These are phyloP conservation scores for Clytia hemisphaerica DNA, from an alignment of 30 jellyfish, hydroid and myxozoan species.

Conservation along the genomic window DNA sequence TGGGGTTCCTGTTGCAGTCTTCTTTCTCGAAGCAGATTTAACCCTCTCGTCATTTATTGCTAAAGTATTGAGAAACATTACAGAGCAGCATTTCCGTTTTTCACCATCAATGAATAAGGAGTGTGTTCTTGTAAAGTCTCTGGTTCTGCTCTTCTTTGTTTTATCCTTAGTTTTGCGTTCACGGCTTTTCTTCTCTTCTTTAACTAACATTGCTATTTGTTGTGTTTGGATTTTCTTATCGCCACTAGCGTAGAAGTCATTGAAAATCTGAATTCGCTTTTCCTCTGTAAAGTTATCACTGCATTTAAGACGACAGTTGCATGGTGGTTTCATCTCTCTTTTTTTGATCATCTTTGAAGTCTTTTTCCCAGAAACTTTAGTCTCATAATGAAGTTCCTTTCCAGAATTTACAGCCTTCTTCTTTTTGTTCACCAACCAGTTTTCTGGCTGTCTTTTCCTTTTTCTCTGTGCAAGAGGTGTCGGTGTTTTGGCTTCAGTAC, in stretches of 20 bases:
- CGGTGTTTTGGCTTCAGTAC: slow-evolving; percentile 6
- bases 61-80: not conserved
- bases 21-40: not conserved
- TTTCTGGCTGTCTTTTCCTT: slow-evolving; percentile 9
- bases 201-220: not conserved
- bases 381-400: not conserved
- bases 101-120: slow-evolving; percentile 6
- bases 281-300: not conserved
- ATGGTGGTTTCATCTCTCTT: not conserved
- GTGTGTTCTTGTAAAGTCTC: not conserved
- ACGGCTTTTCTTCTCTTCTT: not conserved
- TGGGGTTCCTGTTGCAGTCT: slow-evolving; percentile 7
- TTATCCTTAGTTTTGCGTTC: not conserved
- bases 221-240: not conserved
- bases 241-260: not conserved
- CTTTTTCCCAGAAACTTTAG: not conserved
- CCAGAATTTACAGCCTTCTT: slow-evolving; percentile 4
- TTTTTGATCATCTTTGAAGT: not conserved
- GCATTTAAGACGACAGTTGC: not conserved
- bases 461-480: slow-evolving; percentile 2
- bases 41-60: not conserved
- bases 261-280: not conserved
- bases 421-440: not conserved
- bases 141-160: not conserved
- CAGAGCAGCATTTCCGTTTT: not conserved